Conservation (phyloP, 2,888 invertebrate species). For the Drosophila demipolita region DNA sequence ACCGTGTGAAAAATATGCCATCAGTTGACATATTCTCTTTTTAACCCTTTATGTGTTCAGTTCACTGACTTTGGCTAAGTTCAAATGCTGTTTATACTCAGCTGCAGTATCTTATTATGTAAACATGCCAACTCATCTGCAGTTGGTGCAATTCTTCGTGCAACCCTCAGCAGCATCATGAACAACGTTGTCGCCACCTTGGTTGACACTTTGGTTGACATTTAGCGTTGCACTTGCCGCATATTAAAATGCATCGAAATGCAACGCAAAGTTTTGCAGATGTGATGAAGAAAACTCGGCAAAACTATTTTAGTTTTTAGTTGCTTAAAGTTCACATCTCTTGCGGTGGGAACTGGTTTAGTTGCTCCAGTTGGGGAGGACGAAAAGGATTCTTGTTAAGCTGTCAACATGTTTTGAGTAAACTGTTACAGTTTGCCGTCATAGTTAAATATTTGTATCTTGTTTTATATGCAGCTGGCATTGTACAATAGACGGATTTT, state of each 20-base stretch:
- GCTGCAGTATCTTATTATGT: conserved; percentile 30
- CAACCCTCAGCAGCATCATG: background rate
- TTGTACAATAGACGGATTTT: background rate
- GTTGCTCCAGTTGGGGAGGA: conserved; percentile 6
- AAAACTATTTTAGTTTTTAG: conserved; percentile 42
- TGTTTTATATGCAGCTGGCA: conserved; percentile 44
- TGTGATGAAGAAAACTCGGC: conserved; percentile 26
- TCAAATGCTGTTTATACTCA: conserved; percentile 12
- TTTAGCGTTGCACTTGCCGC: conserved; percentile 58
- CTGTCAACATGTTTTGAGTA: conserved; percentile 75
- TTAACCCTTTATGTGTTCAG: conserved; percentile 2
- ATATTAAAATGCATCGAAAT: conserved; percentile 71
- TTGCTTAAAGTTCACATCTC: conserved; percentile 55
- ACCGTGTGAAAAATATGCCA: background rate
- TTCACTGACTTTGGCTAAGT: conserved; percentile 33
- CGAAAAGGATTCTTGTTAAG: conserved; percentile 57
- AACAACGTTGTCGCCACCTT: conserved; percentile 45
- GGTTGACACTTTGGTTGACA: conserved; percentile 61
- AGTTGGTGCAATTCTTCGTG: conserved; percentile 5
- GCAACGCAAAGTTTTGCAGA: conserved; percentile 50
- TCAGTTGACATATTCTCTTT: background rate
- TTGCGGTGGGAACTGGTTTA: conserved; percentile 17
- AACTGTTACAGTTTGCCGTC: conserved; percentile 60
- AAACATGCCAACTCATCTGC: conserved; percentile 29
- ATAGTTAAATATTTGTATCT: conserved; percentile 37